These are phyloP conservation scores for Notoglanidium macrostoma DNA, from an alignment of 2,797 vertebrate species.

Conservation along the genomic window DNA sequence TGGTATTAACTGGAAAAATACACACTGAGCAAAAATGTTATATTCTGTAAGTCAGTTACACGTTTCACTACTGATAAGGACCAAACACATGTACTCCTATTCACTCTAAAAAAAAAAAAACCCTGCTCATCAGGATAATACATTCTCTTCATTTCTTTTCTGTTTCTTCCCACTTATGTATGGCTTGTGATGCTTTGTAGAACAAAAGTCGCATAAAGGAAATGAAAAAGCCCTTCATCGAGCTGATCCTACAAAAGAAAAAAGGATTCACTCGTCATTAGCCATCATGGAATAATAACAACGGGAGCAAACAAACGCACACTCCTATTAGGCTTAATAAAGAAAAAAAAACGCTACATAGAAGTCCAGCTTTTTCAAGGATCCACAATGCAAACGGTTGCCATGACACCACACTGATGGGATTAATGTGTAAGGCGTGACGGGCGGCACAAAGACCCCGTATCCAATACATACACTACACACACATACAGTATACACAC, in stretches of 20 bases:
- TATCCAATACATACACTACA: neutral
- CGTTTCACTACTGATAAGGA: neutral
- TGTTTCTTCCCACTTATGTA: neutral
- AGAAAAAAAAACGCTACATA: neutral
- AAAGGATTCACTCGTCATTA: neutral
- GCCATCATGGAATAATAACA: neutral
- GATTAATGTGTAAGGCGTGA: slow-evolving; percentile 57
- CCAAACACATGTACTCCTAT: no score
- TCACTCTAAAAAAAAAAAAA: neutral
- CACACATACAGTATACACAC: neutral
- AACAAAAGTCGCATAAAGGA: neutral
- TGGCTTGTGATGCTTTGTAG: neutral
- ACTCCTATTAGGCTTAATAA: neutral
- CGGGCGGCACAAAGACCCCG: slow-evolving; percentile 34
- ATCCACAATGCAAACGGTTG: slow-evolving; percentile 49
- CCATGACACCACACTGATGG: slow-evolving; percentile 51
- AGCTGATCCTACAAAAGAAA: neutral
- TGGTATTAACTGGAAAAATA: neutral
- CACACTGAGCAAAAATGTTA: neutral
- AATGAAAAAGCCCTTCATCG: neutral
- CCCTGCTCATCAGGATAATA: neutral
- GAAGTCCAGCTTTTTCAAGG: neutral
- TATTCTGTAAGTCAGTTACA: neutral
- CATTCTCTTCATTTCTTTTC: neutral
- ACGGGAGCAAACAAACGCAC: neutral